phyloP scores from a whole-genome alignment of 2,888 invertebrate genomes.

The Pristionchus fissidentatus region DNA sequence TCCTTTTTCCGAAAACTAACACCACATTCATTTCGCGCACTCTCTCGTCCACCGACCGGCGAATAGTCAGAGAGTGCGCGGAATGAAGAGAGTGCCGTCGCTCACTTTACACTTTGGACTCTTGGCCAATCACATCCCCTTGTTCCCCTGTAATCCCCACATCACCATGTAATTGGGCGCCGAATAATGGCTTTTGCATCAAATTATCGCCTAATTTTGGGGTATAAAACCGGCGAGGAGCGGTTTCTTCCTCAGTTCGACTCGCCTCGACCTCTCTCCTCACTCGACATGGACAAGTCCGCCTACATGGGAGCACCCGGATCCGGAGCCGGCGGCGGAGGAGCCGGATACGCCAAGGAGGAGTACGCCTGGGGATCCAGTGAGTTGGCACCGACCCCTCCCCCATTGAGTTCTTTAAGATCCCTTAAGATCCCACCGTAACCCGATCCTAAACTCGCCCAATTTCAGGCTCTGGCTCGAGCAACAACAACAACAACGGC shows the following conservation, averaged over 20 bases:
- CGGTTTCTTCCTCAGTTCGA: not conserved
- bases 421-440: not conserved
- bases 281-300: constrained; percentile 11
- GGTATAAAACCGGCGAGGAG: too few species aligned
- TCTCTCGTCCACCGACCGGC: too few species aligned
- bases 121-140: too few species aligned
- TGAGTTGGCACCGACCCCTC: not conserved
- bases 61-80: too few species aligned
- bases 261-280: not conserved
- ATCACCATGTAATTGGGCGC: too few species aligned
- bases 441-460: not conserved
- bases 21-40: too few species aligned
- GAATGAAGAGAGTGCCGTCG: too few species aligned
- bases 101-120: too few species aligned
- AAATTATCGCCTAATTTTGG: too few species aligned
- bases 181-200: too few species aligned
- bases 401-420: not conserved
- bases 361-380: constrained; percentile 36
- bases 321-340: constrained; percentile 4
- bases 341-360: constrained; percentile 20
- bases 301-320: constrained; percentile 2
- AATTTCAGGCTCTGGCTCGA: not conserved
- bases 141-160: too few species aligned
- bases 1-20: too few species aligned
- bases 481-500: not conserved